Evolutionary conservation across 1,140 invertebrate genomes (phyloP).

Genomic region (Rhyacophila brunnea): DNA sequence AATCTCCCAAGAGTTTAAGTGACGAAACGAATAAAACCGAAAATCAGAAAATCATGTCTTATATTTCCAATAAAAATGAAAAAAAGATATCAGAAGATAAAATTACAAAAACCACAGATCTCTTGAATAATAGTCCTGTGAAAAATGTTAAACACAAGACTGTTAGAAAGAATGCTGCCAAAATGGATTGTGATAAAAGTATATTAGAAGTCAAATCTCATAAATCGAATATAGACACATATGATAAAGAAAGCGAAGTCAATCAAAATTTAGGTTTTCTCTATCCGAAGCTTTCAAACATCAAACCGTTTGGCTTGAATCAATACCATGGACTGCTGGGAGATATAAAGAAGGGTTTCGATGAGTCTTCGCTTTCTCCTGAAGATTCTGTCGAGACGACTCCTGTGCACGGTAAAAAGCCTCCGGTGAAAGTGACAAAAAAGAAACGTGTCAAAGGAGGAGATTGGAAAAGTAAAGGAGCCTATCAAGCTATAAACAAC

Average conservation of each 20-base stretch:
- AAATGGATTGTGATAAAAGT: slow-evolving; percentile 13
- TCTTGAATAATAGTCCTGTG: neutral
- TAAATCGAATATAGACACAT: neutral
- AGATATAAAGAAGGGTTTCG: slow-evolving; percentile 12
- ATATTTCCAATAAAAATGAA: no score
- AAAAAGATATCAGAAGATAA: neutral
- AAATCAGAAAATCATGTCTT: no score
- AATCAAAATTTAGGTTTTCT: slow-evolving; percentile 30
- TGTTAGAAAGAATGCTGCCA: slow-evolving; percentile 14
- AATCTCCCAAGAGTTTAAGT: slow-evolving; percentile 3
- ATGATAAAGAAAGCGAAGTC: slow-evolving; percentile 18
- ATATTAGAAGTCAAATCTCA: slow-evolving; percentile 1
- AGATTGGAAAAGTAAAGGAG: slow-evolving; percentile 51
- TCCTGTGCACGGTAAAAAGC: slow-evolving; percentile 44
- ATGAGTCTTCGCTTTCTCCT: slow-evolving; percentile 17
- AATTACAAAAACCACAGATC: neutral
- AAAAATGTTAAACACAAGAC: slow-evolving; percentile 17
- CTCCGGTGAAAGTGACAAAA: slow-evolving; percentile 34
- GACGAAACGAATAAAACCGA: slow-evolving; percentile 6
- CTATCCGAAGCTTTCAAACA: slow-evolving; percentile 20
- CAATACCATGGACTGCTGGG: slow-evolving; percentile 20
- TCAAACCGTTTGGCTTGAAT: slow-evolving; percentile 23
- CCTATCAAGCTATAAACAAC: slow-evolving; percentile 38
- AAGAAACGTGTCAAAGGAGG: slow-evolving; percentile 46
- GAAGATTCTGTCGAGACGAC: slow-evolving; percentile 40